These are phyloP conservation scores for Drosophila ustulata DNA, from an alignment of 2,888 invertebrate species.

Conservation along the genomic window DNA sequence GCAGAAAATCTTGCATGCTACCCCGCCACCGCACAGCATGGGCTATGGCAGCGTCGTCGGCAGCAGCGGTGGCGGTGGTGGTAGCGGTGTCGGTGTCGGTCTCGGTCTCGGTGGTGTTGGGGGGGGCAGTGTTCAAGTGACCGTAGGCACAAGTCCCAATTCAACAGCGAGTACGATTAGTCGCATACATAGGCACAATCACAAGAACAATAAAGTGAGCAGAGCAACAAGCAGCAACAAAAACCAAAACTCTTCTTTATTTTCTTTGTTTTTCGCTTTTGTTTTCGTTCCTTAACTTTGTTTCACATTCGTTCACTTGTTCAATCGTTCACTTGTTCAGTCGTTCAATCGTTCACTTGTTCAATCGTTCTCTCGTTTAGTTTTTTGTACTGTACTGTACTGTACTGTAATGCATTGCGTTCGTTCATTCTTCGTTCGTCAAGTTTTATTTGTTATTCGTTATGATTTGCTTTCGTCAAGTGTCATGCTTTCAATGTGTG, in stretches of 20 bases:
- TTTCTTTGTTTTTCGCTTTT: constrained; percentile 36
- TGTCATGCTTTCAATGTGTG: constrained; percentile 12
- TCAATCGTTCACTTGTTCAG: constrained; percentile 30
- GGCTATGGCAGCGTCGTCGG: constrained; percentile 73
- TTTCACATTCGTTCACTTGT: constrained; percentile 27
- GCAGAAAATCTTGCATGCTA: constrained; percentile 91
- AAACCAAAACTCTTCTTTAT: constrained; percentile 31
- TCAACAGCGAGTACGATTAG: constrained; percentile 84
- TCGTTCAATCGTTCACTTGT: constrained; percentile 22
- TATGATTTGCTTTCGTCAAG: constrained; percentile 7
- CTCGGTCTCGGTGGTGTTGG: constrained; percentile 64
- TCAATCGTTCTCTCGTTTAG: constrained; percentile 21
- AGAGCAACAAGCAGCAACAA: constrained; percentile 58
- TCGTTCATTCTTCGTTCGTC: constrained; percentile 7
- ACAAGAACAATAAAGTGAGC: constrained; percentile 84
- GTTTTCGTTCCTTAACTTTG: constrained; percentile 2
- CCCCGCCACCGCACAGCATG: constrained; percentile 81
- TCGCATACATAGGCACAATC: constrained; percentile 84
- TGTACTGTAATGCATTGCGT: constrained; percentile 2
- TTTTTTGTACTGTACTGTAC: constrained; percentile 14
- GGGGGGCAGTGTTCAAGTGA: constrained; percentile 84
- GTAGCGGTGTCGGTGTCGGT: constrained; percentile 44
- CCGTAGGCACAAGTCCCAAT: constrained; percentile 84
- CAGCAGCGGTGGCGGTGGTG: constrained; percentile 46
- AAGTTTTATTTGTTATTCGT: constrained; percentile 5